phyloP scores from a whole-genome alignment of 1,140 invertebrate genomes.

The Drosophila seguyi region DNA sequence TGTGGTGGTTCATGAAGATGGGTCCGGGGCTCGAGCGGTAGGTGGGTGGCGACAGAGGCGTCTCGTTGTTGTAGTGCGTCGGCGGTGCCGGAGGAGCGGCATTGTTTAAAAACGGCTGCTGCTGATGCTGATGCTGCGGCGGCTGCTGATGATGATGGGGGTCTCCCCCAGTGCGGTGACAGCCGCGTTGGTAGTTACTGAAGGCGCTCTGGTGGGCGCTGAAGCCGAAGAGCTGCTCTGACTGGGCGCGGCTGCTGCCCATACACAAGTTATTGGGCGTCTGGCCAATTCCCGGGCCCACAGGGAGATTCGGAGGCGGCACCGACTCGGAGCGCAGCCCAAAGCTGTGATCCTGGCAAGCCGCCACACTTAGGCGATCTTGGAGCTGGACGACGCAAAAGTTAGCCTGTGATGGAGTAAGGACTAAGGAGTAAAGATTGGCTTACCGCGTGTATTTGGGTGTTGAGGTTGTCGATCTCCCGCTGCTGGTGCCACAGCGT shows the following conservation, averaged over 20 bases:
- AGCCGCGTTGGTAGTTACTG: slow-evolving; percentile 75
- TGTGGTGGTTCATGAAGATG: slow-evolving; percentile 84
- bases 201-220: slow-evolving; percentile 68
- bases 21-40: slow-evolving; percentile 76
- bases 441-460: slow-evolving; percentile 71
- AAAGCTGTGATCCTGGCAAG: slow-evolving; percentile 62
- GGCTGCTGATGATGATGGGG: slow-evolving; percentile 46
- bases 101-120: slow-evolving; percentile 66
- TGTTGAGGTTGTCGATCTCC: slow-evolving; percentile 86
- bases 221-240: slow-evolving; percentile 70
- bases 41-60: slow-evolving; percentile 68
- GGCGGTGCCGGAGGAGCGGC: slow-evolving; percentile 52
- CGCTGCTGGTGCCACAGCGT: slow-evolving; percentile 88
- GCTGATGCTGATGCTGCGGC: slow-evolving; percentile 32
- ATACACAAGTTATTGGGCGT: slow-evolving; percentile 74
- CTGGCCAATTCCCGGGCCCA: slow-evolving; percentile 19
- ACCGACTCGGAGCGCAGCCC: slow-evolving; percentile 76
- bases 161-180: slow-evolving; percentile 56
- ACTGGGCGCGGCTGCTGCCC: slow-evolving; percentile 73
- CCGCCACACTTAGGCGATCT: slow-evolving; percentile 63
- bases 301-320: slow-evolving; percentile 56
- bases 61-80: slow-evolving; percentile 78
- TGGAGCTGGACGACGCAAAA: slow-evolving; percentile 57
- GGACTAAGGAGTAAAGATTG: background rate
- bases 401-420: background rate